A percentile compares a stretch with the other conserved stretches of the same genome.
These are phyloP conservation scores for Gouania willdenowi DNA, from an alignment of 2,797 vertebrate species.

Conservation along the genomic window DNA sequence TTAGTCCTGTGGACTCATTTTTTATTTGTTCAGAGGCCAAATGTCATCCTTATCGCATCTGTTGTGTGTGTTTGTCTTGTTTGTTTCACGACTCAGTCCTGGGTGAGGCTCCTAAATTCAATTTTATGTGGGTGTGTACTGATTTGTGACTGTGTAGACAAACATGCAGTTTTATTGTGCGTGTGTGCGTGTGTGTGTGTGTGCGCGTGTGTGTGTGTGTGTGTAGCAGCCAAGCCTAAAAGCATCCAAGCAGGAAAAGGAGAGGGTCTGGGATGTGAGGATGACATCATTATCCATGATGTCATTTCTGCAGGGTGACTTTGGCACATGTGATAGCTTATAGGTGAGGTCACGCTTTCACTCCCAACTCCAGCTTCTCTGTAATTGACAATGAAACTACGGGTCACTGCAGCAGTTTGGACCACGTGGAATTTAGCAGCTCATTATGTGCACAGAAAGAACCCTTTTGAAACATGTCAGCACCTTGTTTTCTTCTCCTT, in stretches of 20 bases:
- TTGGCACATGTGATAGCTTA: slow-evolving; percentile 67
- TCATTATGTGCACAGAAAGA: slow-evolving; percentile 29
- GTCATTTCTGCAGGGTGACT: slow-evolving; percentile 76
- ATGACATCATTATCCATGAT: slow-evolving; percentile 78
- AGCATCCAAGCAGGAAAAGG: slow-evolving; percentile 70
- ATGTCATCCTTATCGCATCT: slow-evolving; percentile 73
- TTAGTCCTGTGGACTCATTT: slow-evolving; percentile 50
- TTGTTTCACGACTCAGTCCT: slow-evolving; percentile 64
- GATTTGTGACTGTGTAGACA: neutral
- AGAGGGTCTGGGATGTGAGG: slow-evolving; percentile 71
- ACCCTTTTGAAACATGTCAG: slow-evolving; percentile 8
- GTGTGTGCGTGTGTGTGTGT: slow-evolving; percentile 1
- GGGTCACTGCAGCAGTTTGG: slow-evolving; percentile 36
- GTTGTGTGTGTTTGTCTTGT: slow-evolving; percentile 66
- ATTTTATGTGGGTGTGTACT: slow-evolving; percentile 26
- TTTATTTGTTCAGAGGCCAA: slow-evolving; percentile 63
- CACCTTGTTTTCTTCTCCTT: slow-evolving; percentile 3
- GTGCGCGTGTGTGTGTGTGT: slow-evolving; percentile 1
- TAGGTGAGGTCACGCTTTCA: slow-evolving; percentile 67
- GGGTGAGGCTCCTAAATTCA: slow-evolving; percentile 55
- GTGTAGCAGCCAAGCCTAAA: slow-evolving; percentile 57
- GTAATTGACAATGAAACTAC: slow-evolving; percentile 61
- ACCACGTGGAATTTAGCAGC: slow-evolving; percentile 32
- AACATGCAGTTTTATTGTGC: neutral
- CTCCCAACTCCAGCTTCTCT: slow-evolving; percentile 53